These are phyloP conservation scores for Synaphobranchus kaupii DNA, from an alignment of 2,797 vertebrate genomes.

Conservation along the genomic window DNA sequence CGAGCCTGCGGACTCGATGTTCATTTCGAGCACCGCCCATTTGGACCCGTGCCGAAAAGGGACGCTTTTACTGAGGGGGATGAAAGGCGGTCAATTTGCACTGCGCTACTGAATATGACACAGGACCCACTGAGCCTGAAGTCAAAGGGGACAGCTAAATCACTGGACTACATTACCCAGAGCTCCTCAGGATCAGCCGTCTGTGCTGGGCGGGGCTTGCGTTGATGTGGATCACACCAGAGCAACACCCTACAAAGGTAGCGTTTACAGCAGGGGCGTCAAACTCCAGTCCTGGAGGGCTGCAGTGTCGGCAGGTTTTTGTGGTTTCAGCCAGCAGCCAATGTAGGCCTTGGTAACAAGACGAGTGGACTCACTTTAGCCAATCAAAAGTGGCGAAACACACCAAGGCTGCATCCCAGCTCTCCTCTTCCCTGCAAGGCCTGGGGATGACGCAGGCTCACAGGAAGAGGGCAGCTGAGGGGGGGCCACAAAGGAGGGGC, in stretches of 20 bases:
- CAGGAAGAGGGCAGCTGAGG: not conserved
- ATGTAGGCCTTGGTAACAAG: not conserved
- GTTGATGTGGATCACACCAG: not conserved
- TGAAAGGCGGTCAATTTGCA: not conserved
- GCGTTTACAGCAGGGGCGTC: not conserved
- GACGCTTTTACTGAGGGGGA: not conserved
- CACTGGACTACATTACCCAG: conserved; percentile 47
- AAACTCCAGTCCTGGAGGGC: not conserved
- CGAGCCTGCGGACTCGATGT: not conserved
- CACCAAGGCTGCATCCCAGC: no score
- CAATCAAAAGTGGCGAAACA: no score
- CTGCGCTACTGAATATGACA: conserved; percentile 33
- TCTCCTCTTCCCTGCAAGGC: no score
- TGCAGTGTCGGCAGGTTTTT: not conserved
- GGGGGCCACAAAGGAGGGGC: no score
- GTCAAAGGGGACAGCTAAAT: conserved; percentile 37
- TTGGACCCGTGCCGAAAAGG: not conserved
- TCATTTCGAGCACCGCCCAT: not conserved
- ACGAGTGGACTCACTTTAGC: no score
- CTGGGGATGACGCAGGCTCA: no score
- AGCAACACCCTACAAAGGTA: not conserved
- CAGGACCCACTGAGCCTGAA: conserved; percentile 50
- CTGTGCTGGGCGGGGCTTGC: not conserved
- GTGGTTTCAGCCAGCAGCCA: not conserved
- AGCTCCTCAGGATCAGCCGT: conserved; percentile 40